Conservation (phyloP, 2,113 vertebrate species). For the Corynorhinus townsendii region DNA sequence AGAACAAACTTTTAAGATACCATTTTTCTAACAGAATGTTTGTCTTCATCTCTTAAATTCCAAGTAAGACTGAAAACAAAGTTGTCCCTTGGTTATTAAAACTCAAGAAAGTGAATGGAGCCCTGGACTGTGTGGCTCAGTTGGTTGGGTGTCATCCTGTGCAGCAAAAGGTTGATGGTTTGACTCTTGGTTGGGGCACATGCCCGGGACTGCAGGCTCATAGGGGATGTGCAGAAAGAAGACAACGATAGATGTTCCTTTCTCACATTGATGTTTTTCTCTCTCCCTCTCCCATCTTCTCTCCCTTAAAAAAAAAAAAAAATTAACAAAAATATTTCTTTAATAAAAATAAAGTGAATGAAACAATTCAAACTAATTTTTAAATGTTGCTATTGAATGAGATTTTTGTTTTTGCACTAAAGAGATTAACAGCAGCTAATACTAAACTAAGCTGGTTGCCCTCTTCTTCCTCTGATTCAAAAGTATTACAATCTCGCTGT, state of each 20-base stretch:
- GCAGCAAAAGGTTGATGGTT: no score
- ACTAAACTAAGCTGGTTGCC: neutral
- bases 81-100: neutral
- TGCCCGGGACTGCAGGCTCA: no score
- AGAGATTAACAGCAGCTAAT: conserved; percentile 8
- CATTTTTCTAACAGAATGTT: neutral
- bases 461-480: neutral
- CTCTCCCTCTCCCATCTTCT: no score
- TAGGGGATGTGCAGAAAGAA: no score
- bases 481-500: neutral
- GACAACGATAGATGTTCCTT: no score
- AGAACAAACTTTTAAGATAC: neutral
- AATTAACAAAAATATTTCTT: no score
- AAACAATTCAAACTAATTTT: conserved; percentile 25
- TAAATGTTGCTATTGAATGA: neutral
- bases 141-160: no score
- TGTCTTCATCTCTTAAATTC: neutral
- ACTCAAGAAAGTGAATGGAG: neutral
- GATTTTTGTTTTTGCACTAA: conserved; percentile 6
- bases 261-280: no score
- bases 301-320: no score
- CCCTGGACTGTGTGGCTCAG: no score
- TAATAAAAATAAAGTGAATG: neutral
- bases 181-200: no score
- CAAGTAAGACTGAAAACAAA: neutral